These are phyloP conservation scores for Galeopsomyia nigrocyanea DNA, from an alignment of 2,888 invertebrate species.

Conservation along the genomic window DNA sequence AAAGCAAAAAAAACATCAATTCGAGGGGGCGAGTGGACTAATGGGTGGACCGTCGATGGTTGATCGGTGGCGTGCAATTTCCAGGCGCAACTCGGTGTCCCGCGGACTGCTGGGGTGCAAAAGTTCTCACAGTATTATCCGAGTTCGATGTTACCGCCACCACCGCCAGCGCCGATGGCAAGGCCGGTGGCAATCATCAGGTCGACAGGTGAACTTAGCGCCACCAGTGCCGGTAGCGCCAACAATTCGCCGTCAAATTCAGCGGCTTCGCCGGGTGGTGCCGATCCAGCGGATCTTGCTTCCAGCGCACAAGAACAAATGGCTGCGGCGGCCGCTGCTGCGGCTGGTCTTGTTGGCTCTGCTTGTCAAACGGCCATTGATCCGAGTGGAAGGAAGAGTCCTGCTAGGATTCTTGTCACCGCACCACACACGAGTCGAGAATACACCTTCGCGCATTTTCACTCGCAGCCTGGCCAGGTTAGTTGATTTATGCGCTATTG, in stretches of 20 bases:
- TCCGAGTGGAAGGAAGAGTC: constrained; percentile 64
- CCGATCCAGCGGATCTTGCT: constrained; percentile 62
- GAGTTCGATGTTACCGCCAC: constrained; percentile 94
- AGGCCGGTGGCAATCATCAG: constrained; percentile 96
- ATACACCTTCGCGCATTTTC: constrained; percentile 93
- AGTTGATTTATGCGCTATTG: constrained; percentile 8
- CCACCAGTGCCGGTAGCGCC: constrained; percentile 75
- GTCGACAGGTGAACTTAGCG: constrained; percentile 80
- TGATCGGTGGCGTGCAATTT: constrained; percentile 68
- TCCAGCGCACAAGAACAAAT: constrained; percentile 58
- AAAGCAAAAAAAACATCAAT: constrained; percentile 25
- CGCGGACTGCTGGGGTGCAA: constrained; percentile 67
- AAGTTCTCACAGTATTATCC: constrained; percentile 86
- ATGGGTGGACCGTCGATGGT: constrained; percentile 60
- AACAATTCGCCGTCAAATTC: constrained; percentile 74
- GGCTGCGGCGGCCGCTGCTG: constrained; percentile 63
- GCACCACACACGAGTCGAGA: constrained; percentile 74
- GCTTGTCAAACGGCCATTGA: constrained; percentile 64
- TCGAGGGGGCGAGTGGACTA: constrained; percentile 60
- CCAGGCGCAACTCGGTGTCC: constrained; percentile 71
- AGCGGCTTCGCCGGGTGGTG: constrained; percentile 66
- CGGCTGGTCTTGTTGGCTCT: constrained; percentile 67
- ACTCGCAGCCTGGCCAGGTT: constrained; percentile 88
- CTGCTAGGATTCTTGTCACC: constrained; percentile 68
- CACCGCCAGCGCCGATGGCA: constrained; percentile 96